phyloP scores from a whole-genome alignment of 2,113 vertebrate genomes.

The Festucalex cinctus region DNA sequence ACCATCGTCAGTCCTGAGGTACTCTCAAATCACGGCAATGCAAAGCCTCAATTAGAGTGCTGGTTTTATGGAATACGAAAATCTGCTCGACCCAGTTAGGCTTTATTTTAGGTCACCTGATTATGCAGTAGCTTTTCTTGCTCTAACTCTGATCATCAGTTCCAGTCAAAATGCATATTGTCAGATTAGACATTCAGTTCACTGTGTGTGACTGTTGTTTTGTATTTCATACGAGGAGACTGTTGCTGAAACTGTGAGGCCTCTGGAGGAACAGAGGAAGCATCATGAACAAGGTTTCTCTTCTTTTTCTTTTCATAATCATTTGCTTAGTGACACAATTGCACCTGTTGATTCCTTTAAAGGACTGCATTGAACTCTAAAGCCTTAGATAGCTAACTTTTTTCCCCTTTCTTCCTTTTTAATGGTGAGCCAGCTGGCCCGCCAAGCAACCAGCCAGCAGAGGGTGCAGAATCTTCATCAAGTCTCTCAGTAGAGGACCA shows the following conservation, averaged over 20 bases:
- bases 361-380: neutral
- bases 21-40: slow-evolving; percentile 7
- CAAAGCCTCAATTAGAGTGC: slow-evolving; percentile 28
- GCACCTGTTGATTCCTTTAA: neutral
- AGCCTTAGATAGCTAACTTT: neutral
- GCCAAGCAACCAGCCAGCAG: slow-evolving; percentile 19
- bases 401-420: slow-evolving; percentile 19
- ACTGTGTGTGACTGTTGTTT: neutral
- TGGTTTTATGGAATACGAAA: slow-evolving; percentile 5
- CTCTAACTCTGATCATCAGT: neutral
- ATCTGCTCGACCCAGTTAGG: slow-evolving; percentile 24
- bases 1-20: slow-evolving; percentile 71
- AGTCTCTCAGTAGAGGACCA: slow-evolving; percentile 27
- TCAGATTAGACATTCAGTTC: neutral
- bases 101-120: slow-evolving; percentile 38
- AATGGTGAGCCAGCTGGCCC: slow-evolving; percentile 22
- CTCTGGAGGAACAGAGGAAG: slow-evolving; percentile 45
- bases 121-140: slow-evolving; percentile 38
- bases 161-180: neutral
- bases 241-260: slow-evolving; percentile 61
- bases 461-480: slow-evolving; percentile 27
- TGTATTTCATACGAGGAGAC: slow-evolving; percentile 49
- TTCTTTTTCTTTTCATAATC: neutral
- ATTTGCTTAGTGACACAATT: neutral
- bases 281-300: slow-evolving; percentile 31